These are phyloP conservation scores for Augochlorella aurata DNA, from an alignment of 2,888 invertebrate genomes.

Conservation along the genomic window DNA sequence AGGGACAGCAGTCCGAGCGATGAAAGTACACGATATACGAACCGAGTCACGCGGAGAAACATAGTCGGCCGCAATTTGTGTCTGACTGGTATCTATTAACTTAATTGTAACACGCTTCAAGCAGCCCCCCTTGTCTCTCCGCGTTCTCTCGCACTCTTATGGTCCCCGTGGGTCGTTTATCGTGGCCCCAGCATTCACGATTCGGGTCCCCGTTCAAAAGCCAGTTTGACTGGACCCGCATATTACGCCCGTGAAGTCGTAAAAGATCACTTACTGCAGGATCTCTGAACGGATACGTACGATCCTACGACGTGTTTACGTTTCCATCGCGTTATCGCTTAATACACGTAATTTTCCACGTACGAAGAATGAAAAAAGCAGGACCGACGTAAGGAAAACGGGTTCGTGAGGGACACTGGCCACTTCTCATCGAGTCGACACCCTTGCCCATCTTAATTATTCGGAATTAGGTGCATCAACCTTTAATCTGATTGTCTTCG, in stretches of 20 bases:
- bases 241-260: slow-evolving; percentile 58
- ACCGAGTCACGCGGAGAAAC: slow-evolving; percentile 44
- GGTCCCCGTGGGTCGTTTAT: slow-evolving; percentile 56
- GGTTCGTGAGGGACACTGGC: not conserved
- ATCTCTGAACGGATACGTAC: slow-evolving; percentile 21
- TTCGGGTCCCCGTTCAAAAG: slow-evolving; percentile 56
- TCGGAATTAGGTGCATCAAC: slow-evolving; percentile 7
- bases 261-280: slow-evolving; percentile 57
- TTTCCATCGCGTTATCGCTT: slow-evolving; percentile 36
- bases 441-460: slow-evolving; percentile 4
- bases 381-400: not conserved
- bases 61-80: slow-evolving; percentile 70
- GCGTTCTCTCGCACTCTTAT: not conserved
- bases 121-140: slow-evolving; percentile 56
- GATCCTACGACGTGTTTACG: slow-evolving; percentile 18
- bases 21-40: slow-evolving; percentile 25
- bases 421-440: not conserved
- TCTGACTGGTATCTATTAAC: slow-evolving; percentile 80
- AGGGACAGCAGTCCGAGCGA: not conserved
- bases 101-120: slow-evolving; percentile 74
- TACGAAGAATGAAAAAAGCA: not conserved
- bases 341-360: slow-evolving; percentile 22
- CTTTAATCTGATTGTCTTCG: not conserved
- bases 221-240: slow-evolving; percentile 61
- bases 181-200: slow-evolving; percentile 47